Conservation (phyloP, 2,797 vertebrate genomes). For the Microchirus variegatus region DNA sequence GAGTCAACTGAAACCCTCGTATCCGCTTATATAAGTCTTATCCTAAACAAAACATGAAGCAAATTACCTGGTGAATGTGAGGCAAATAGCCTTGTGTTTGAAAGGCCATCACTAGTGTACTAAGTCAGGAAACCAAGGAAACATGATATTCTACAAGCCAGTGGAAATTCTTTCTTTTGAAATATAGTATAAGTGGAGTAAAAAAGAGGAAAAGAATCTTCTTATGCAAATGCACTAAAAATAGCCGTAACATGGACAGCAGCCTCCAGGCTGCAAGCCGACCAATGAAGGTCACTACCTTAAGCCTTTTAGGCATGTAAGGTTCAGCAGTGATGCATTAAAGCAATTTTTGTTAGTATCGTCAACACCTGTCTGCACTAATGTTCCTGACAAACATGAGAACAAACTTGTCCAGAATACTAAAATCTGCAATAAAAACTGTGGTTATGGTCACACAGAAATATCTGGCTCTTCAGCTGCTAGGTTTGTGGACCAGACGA, state of each 20-base stretch:
- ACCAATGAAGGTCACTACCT: constrained; percentile 41
- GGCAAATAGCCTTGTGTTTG: not conserved
- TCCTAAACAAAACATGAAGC: too few relatives aligned
- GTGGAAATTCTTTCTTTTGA: too few relatives aligned
- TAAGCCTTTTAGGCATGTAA: constrained; percentile 28
- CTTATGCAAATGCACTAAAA: constrained; percentile 30
- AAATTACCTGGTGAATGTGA: not conserved
- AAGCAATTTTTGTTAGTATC: not conserved
- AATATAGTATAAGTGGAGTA: constrained; percentile 1
- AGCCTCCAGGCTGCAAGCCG: constrained; percentile 19
- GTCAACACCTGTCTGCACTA: not conserved
- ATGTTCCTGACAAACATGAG: not conserved
- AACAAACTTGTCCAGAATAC: not conserved
- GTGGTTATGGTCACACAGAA: too few relatives aligned
- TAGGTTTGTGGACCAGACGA: too few relatives aligned
- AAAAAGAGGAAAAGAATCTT: constrained; percentile 10
- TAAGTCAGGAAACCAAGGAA: constrained; percentile 3
- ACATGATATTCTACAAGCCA: not conserved
- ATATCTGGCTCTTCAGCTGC: too few relatives aligned
- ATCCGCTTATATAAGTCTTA: too few relatives aligned
- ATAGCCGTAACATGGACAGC: constrained; percentile 8
- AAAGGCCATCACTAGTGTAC: not conserved
- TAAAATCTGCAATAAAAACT: not conserved
- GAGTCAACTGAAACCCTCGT: too few relatives aligned
- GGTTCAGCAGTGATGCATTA: constrained; percentile 28